A percentile compares a stretch with the other conserved stretches of the same genome.
phyloP scores from a whole-genome alignment of 2,113 vertebrate genomes.

The Alethe castanea region DNA sequence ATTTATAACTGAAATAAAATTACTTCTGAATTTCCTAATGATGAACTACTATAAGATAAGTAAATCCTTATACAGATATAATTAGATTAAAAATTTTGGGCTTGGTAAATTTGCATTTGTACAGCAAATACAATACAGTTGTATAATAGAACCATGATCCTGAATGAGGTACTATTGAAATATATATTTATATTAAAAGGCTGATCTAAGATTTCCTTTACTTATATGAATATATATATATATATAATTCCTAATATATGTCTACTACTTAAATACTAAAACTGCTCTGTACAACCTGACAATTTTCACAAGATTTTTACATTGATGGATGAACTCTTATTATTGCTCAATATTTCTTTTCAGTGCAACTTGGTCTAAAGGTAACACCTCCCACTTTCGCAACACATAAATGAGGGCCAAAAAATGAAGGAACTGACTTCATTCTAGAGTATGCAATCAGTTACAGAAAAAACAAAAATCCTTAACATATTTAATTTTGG shows the following conservation, averaged over 20 bases:
- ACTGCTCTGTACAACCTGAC: neutral
- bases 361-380: neutral
- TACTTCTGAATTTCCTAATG: neutral
- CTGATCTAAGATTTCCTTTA: neutral
- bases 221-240: neutral
- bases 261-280: neutral
- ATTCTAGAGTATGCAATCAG: neutral
- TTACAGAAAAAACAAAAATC: neutral
- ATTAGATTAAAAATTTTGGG: neutral
- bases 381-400: neutral
- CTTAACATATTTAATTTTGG: neutral
- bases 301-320: neutral
- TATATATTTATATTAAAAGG: neutral
- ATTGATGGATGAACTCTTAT: neutral
- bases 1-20: constrained; percentile 20
- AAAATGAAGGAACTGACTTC: neutral
- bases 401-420: neutral
- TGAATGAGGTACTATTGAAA: neutral
- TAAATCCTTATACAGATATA: neutral
- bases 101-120: neutral
- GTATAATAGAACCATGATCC: neutral
- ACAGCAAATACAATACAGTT: neutral
- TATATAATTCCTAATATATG: neutral
- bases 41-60: neutral
- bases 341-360: neutral